Base-by-base conservation (phyloP, 2,797 vertebrate species). In the Sparus aurata region DNA sequence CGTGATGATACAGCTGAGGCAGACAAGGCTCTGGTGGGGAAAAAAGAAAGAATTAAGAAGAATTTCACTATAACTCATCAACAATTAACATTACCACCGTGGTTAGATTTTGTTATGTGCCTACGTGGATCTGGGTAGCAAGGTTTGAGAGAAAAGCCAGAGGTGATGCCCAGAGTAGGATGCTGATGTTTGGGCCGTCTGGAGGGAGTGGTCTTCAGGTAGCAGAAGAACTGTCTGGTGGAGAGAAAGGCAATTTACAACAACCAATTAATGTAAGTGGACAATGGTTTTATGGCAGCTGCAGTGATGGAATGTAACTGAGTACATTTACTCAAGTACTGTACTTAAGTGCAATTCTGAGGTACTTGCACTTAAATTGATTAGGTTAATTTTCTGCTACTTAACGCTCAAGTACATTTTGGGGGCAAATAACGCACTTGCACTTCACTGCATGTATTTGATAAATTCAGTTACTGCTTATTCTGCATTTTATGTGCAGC, bases 81-180 rank as follows among this genome's bases (percentile, higher is more conserved):
- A 23, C 4, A 16, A 22, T 2, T 16, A 23, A 45, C 13, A 12
- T n/a, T 45, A 17, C 16, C 12, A 22, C 15, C 6, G n/a, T 45
- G 20, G 6, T 41, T 23, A 45, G 16, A 23, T 11, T 2, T 43
- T 3, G 20, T 43, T 60, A 4, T 43, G 45, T 17, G 12, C 59
- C n/a, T 23, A 45, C 59, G 7, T 61, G 1, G 41, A 3, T 61
- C 41, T 10, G 41, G 15, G 38, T 4, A 0, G 7, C 59, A 61
- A 22, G 20, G 1, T 61, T 61, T 61, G 12, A 45, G 59, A 45
- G 59, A 45, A 23, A 61, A 61, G 38, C 59, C 59, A 45, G 59
- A 61, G 59, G 59, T 61, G 41, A 23, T 16, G 3, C 59, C 59
- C 13, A 4, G 6, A 5, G 4, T 0, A 13, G 3, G n/a, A 2